A percentile compares a stretch with the other conserved stretches of the same genome.
Evolutionary conservation across 2,113 vertebrate genomes (phyloP).

Genomic region (Xenotilapia flavipinnis): DNA sequence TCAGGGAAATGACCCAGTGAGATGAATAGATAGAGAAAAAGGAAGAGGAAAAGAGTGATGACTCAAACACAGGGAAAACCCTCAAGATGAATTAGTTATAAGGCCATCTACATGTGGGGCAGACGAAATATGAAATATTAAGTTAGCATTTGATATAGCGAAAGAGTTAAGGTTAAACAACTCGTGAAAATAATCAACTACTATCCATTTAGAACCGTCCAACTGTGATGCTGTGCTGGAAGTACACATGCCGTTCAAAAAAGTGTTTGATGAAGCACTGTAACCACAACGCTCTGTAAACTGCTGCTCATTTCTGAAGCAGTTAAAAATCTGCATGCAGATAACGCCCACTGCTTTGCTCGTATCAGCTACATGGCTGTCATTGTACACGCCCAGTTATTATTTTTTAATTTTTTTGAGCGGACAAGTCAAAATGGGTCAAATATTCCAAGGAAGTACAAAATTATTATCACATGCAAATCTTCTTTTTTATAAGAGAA

Average conservation of each 20-base stretch:
- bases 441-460: not conserved
- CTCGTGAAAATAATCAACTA: not conserved
- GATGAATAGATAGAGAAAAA: not conserved
- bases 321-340: constrained; percentile 40
- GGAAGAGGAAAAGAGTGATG: not conserved
- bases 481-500: not conserved
- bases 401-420: not conserved
- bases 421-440: constrained; percentile 25
- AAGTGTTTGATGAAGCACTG: constrained; percentile 17
- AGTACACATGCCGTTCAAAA: not conserved
- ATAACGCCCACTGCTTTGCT: constrained; percentile 25
- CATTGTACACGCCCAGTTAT: constrained; percentile 55
- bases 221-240: not conserved
- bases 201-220: not conserved
- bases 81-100: constrained; percentile 68
- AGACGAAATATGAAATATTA: constrained; percentile 70
- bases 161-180: constrained; percentile 39
- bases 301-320: not conserved
- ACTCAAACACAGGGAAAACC: constrained; percentile 46
- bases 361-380: constrained; percentile 15
- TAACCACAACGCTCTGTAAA: not conserved
- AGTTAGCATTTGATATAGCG: constrained; percentile 38
- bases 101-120: constrained; percentile 59
- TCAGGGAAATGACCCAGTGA: not conserved
- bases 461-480: not conserved